Evolutionary conservation across 2,888 invertebrate species (phyloP).

Genomic region (Spatulosminthurus flaviceps): DNA sequence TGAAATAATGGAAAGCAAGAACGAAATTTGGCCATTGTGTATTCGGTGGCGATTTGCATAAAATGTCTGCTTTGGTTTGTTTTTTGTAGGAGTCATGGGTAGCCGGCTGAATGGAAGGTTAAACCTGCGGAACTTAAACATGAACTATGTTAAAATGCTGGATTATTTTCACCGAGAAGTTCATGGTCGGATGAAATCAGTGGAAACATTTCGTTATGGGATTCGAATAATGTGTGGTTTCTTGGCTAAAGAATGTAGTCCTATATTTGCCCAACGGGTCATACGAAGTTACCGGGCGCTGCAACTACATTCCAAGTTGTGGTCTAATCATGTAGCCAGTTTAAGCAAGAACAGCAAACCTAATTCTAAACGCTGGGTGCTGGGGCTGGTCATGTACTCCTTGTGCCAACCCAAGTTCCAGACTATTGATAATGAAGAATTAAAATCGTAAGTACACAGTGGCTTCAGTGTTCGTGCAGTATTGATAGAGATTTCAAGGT

Average conservation of each 20-base stretch:
- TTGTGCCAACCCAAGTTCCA: constrained; percentile 54
- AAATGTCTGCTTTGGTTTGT: too few species aligned
- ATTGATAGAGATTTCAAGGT: too few species aligned
- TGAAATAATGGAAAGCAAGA: too few species aligned
- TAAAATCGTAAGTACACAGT: constrained; percentile 44
- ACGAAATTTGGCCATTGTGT: too few species aligned
- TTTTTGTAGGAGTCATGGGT: constrained; percentile 24
- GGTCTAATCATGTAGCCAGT: constrained; percentile 51
- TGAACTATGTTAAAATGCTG: constrained; percentile 28
- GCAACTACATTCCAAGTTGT: constrained; percentile 61
- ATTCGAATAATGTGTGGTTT: constrained; percentile 54
- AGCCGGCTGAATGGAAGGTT: constrained; percentile 25
- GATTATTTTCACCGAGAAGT: constrained; percentile 20
- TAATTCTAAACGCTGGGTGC: constrained; percentile 52
- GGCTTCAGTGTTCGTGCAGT: too few species aligned
- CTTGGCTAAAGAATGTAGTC: constrained; percentile 57
- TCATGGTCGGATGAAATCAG: not conserved
- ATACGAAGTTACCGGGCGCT: constrained; percentile 55
- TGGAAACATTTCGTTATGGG: constrained; percentile 41
- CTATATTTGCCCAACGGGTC: constrained; percentile 59
- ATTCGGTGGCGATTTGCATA: too few species aligned
- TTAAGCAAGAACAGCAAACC: constrained; percentile 31
- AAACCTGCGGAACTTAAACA: constrained; percentile 37
- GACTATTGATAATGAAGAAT: constrained; percentile 51
- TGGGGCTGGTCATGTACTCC: constrained; percentile 56